Evolutionary conservation across 2,113 vertebrate genomes (phyloP).

Genomic region (Psilopsiagon aurifrons): DNA sequence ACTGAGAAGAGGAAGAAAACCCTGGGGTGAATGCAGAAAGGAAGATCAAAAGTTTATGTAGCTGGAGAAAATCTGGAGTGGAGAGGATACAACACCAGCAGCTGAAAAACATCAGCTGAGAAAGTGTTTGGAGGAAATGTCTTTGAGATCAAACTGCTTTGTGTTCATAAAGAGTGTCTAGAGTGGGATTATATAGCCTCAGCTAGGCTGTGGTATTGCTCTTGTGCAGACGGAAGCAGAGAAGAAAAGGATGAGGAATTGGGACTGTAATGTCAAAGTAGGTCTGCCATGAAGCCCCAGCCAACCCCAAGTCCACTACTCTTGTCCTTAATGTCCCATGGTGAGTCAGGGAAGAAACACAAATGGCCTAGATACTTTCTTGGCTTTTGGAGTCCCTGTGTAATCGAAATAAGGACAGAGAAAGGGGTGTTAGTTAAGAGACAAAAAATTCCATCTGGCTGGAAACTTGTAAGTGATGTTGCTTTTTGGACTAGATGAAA

Average conservation of each 20-base stretch:
- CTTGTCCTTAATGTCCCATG: neutral
- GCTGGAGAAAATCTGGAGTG: neutral
- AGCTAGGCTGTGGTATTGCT: neutral
- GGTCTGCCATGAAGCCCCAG: neutral
- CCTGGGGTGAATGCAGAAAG: neutral
- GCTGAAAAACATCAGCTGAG: neutral
- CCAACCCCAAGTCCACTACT: neutral
- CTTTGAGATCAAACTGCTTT: neutral
- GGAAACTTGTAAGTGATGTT: neutral
- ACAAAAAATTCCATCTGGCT: fast-evolving
- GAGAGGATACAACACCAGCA: fast-evolving
- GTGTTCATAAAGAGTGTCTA: neutral
- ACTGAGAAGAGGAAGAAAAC: neutral
- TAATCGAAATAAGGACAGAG: neutral
- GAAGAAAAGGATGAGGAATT: neutral
- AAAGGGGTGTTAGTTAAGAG: neutral
- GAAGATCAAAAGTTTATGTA: neutral
- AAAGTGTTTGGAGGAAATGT: neutral
- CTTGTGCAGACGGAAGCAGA: neutral
- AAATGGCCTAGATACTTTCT: neutral
- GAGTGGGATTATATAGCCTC: neutral
- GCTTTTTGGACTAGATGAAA: neutral
- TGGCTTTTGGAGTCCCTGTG: neutral
- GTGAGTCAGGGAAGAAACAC: neutral
- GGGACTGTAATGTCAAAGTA: neutral